phyloP scores from a whole-genome alignment of 1,140 invertebrate genomes.

The Odontomachus brunneus region DNA sequence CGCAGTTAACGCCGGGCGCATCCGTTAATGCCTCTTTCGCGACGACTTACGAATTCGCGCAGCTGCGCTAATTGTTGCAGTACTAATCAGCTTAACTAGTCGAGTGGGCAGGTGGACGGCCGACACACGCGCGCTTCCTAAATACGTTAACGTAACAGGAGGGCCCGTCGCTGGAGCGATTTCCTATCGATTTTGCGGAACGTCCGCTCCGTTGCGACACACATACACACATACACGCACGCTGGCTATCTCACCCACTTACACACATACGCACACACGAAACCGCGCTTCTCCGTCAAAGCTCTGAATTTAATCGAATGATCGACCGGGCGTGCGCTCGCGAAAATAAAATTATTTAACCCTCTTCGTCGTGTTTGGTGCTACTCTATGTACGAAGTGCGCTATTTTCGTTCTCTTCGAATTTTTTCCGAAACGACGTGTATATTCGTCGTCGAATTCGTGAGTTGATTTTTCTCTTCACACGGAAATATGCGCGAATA shows the following conservation, averaged over 20 bases:
- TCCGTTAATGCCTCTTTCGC: slow-evolving; percentile 45
- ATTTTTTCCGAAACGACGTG: neutral
- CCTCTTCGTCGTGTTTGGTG: neutral
- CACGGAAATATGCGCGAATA: neutral
- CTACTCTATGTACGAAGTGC: neutral
- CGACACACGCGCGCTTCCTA: slow-evolving; percentile 43
- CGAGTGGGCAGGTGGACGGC: slow-evolving; percentile 40
- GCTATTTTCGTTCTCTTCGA: neutral
- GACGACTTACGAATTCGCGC: slow-evolving; percentile 55
- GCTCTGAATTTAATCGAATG: neutral
- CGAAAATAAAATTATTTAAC: slow-evolving; percentile 5
- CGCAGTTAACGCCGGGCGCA: slow-evolving; percentile 34
- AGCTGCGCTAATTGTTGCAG: slow-evolving; percentile 57
- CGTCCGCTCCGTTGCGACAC: neutral
- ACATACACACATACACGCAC: too few relatives aligned
- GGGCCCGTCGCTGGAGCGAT: slow-evolving; percentile 21
- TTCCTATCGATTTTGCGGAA: slow-evolving; percentile 45
- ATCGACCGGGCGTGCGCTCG: neutral
- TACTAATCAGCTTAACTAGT: slow-evolving; percentile 59
- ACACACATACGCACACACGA: neutral
- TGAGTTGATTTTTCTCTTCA: neutral
- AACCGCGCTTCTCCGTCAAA: neutral
- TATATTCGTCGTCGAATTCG: neutral
- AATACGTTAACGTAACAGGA: slow-evolving; percentile 54
- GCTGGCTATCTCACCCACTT: too few relatives aligned